Conservation (phyloP, 2,113 vertebrate genomes). For the Oryctolagus cuniculus region mOryCun1.1 NC_091434.1:160794001-160794500, state of each 20-base stretch:
- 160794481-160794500: constrained; percentile 13
- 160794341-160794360: constrained; percentile 66
- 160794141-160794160: constrained; percentile 49
- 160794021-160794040: neutral
- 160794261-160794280: constrained; percentile 63
- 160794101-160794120: constrained; percentile 34
- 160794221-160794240: neutral
- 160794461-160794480: constrained; percentile 21
- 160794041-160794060: constrained; percentile 39
- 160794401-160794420: constrained; percentile 46
- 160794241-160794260: constrained; percentile 63
- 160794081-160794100: constrained; percentile 51
- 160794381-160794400: constrained; percentile 60
- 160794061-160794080: constrained; percentile 55
- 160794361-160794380: constrained; percentile 63
- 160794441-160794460: neutral
- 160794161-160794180: constrained; percentile 46
- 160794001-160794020: neutral
- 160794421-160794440: neutral
- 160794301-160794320: constrained; percentile 26
- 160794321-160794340: constrained; percentile 75
- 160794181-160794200: constrained; percentile 57
- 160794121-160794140: constrained; percentile 30
- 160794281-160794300: constrained; percentile 28
- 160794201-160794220: constrained; percentile 55